phyloP scores from a whole-genome alignment of 2,888 invertebrate genomes.

The Lysandra bellargus region DNA sequence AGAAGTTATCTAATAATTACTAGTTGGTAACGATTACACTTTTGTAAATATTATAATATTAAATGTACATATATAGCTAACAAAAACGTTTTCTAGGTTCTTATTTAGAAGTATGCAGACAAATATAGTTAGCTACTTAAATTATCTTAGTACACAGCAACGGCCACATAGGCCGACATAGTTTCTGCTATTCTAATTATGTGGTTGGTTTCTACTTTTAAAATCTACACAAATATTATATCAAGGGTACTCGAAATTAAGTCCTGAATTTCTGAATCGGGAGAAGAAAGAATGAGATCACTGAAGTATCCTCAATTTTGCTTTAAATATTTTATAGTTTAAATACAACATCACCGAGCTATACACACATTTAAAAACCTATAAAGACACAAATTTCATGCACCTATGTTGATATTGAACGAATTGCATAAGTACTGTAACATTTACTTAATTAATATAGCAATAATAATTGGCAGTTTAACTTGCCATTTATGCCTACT shows the following conservation, averaged over 20 bases:
- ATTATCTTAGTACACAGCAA: background rate
- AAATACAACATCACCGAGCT: background rate
- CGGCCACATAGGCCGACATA: conserved; percentile 7
- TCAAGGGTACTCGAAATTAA: background rate
- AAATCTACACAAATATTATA: background rate
- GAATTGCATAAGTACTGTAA: background rate
- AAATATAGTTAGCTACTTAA: background rate
- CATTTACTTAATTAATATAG: background rate
- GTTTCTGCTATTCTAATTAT: background rate
- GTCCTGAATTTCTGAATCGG: background rate
- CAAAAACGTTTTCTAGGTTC: background rate
- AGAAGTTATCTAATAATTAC: conserved; percentile 4
- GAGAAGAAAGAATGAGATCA: conserved; percentile 1
- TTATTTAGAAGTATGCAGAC: background rate
- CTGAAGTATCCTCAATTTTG: background rate
- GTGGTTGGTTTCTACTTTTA: background rate
- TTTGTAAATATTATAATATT: background rate
- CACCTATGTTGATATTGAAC: conserved; percentile 16
- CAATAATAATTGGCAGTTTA: background rate
- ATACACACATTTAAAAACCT: conserved; percentile 8
- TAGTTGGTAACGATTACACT: conserved; percentile 10
- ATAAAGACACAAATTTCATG: conserved; percentile 17
- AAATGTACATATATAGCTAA: background rate
- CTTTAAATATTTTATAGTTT: background rate
- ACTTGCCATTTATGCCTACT: background rate